Percentiles rank a stretch among this genome's conserved stretches.
Conservation (phyloP, 2,113 vertebrate species). For the Sander vitreus region DNA sequence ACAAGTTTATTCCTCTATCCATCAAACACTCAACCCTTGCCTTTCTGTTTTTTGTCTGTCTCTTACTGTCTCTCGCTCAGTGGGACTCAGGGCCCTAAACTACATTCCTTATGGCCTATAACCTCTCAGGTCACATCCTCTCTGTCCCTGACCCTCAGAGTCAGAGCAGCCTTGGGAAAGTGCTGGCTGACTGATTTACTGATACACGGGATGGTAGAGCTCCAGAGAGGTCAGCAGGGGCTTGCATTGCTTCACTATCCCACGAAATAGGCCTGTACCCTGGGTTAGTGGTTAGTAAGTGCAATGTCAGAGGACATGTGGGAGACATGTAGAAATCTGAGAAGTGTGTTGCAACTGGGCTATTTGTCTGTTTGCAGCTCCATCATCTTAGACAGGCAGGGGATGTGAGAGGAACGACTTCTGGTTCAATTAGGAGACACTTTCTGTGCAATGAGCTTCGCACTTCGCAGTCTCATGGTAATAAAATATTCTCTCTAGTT, state of each 20-base stretch:
- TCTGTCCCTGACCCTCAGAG: conserved; percentile 68
- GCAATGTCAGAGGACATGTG: conserved; percentile 64
- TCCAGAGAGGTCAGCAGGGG: conserved; percentile 66
- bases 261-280: conserved; percentile 58
- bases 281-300: conserved; percentile 67
- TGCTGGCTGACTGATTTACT: conserved; percentile 75
- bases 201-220: conserved; percentile 53
- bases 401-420: neutral
- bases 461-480: neutral
- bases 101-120: conserved; percentile 61
- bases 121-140: conserved; percentile 72
- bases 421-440: neutral
- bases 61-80: conserved; percentile 39
- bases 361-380: conserved; percentile 57
- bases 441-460: conserved; percentile 2
- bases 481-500: neutral
- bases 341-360: conserved; percentile 65
- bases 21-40: conserved; percentile 29
- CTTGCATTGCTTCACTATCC: conserved; percentile 63
- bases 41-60: conserved; percentile 20
- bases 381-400: conserved; percentile 49
- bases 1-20: conserved; percentile 42
- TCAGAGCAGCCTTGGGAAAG: conserved; percentile 76
- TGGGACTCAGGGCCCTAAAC: conserved; percentile 55
- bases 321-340: conserved; percentile 71